Base-by-base conservation (phyloP, 2,113 vertebrate genomes). In the Mugil cephalus region DNA sequence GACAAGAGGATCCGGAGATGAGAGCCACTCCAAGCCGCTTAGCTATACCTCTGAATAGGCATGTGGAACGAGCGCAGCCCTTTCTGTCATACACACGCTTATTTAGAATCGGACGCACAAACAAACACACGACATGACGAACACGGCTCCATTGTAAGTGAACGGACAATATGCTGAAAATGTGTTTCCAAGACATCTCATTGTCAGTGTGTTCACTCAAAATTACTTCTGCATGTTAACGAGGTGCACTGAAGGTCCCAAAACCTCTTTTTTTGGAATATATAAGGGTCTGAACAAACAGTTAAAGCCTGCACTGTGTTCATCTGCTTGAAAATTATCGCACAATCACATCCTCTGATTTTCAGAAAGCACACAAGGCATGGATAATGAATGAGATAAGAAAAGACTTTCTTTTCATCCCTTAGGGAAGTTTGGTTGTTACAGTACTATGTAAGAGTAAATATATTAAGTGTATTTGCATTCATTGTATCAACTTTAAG, bases 1-100 rank as follows among this genome's bases (percentile, higher is more conserved):
- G 87, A 87, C 75, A 84, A 86, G 87, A 85, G 89, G 79, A 80
- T 89, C 79, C 61, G 46, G 86, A 87, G 85, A 88, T 85, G 85
- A 90, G 87, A 83, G 80, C 77, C 87, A 79, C 89, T 91, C 78
- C 70, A 85, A 59, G 79, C 55, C 5, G 74, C 74, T 82, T 80
- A 84, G 79, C 84, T 81, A 63, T 80, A 70, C 73, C 68, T 85
- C 70, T 87, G 73, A 87, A 83, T 82, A 83, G 74, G 62, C 60
- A 45, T 47, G 58, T 45, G 64, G 81, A 83, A 89, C 77, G 87
- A 82, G 80, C 11, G 14, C 46, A 77, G 45, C 72, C 39, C 45
- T 71, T 47, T 63, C 42, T 64, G 70, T 79, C 63, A 75, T 35
- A 54, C 14, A 70, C 70, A 69, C 38, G 3, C 24, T 60, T 72